A percentile compares a stretch with the other conserved stretches of the same genome.
Evolutionary conservation across 35 echinoderm and acorn worm genomes (phyloP).

Genomic region (Anneissia japonica): DNA sequence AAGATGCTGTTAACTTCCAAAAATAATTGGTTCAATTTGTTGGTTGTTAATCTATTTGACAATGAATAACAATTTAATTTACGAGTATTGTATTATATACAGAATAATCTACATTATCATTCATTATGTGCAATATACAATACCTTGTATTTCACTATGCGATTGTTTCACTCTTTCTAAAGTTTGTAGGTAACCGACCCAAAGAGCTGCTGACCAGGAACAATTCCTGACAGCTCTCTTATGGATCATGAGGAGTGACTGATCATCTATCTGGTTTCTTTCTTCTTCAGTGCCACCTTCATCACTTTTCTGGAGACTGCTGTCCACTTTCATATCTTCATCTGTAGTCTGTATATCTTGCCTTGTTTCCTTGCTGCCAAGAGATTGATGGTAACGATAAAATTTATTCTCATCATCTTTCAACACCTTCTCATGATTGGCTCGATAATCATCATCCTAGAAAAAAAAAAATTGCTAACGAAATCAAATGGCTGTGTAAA

Average conservation of each 20-base stretch:
- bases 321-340: not conserved
- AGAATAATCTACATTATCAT: too few species aligned
- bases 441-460: not conserved
- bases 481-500: too few species aligned
- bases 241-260: slow-evolving; percentile 44
- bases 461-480: not conserved
- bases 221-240: slow-evolving; percentile 83
- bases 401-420: not conserved
- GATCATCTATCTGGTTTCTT: slow-evolving; percentile 69
- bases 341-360: not conserved
- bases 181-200: slow-evolving; percentile 56
- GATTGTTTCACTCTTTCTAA: slow-evolving; percentile 54
- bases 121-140: too few species aligned
- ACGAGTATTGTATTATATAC: too few species aligned
- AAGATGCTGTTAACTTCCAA: too few species aligned
- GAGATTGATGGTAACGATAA: not conserved
- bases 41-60: too few species aligned
- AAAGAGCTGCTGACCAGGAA: slow-evolving; percentile 63
- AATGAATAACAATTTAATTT: too few species aligned
- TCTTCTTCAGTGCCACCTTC: slow-evolving; percentile 39
- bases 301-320: slow-evolving; percentile 62
- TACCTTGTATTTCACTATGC: slow-evolving; percentile 42
- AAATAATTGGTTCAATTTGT: too few species aligned
- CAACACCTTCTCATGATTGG: not conserved
- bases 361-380: not conserved